Evolutionary conservation across 2,113 vertebrate species (phyloP).

Genomic region (Jaculus jaculus): DNA sequence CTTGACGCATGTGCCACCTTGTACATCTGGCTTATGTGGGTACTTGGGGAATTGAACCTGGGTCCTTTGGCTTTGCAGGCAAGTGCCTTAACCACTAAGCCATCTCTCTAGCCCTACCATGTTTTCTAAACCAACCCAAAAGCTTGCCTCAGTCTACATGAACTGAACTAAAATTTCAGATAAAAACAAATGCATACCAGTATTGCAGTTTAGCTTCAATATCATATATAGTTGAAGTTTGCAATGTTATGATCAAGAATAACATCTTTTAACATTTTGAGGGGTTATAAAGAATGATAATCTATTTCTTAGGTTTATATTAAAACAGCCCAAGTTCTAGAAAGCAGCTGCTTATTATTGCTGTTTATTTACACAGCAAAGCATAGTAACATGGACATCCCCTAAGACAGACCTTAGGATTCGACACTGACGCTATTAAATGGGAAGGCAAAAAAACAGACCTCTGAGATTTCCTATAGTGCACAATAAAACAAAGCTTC

Average conservation of each 20-base stretch:
- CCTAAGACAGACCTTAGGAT: not conserved
- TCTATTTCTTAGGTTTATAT: conserved; percentile 20
- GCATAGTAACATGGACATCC: not conserved
- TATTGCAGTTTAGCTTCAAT: conserved; percentile 41
- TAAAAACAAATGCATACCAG: conserved; percentile 19
- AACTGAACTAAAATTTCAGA: not conserved
- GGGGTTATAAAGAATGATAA: not conserved
- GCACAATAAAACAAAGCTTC: not conserved
- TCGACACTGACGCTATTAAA: not conserved
- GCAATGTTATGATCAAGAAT: not conserved
- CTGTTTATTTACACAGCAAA: conserved; percentile 30
- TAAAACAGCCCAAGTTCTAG: conserved; percentile 7
- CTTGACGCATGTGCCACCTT: too few relatives aligned
- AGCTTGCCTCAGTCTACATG: not conserved
- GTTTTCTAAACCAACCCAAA: conserved; percentile 30
- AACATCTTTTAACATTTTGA: conserved; percentile 30
- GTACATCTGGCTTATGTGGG: too few relatives aligned
- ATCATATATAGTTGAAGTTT: conserved; percentile 10
- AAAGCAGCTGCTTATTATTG: not conserved
- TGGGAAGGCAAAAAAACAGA: not conserved
- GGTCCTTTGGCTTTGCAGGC: too few relatives aligned
- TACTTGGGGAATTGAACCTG: too few relatives aligned
- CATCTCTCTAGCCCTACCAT: too few relatives aligned
- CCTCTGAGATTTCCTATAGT: not conserved
- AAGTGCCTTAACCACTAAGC: too few relatives aligned